Base-by-base conservation (phyloP, 2,113 vertebrate genomes). In the Catagonus wagneri region DNA sequence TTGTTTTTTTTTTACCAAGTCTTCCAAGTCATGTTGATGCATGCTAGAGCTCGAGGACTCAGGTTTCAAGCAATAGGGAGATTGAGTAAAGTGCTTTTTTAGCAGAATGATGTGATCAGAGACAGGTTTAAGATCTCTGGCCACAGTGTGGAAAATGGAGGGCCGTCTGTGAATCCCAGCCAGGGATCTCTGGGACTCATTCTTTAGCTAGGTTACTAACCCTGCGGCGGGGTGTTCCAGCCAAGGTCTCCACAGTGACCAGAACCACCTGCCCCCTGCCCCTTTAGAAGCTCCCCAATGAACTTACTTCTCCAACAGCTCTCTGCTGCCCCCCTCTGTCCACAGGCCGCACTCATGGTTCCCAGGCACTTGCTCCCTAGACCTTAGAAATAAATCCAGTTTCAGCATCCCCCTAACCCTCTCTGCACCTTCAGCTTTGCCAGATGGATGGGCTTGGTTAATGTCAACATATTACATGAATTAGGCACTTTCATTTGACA, bases 321-420 rank as follows among this genome's bases (percentile, higher is more conserved):
- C 94, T 97, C 88, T 97, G 96, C 94, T 98, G 94, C 95, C 90
- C 84, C 80, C 90, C 14, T 94, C 94, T 92, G 94, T 87, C 52
- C 84, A 90, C 8, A 63, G 63, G 9, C 58, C 32, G 66, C 61
- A 92, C 11, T 32, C 60, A 44, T 34, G 36, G 71, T 61, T 76
- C 25, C 29, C 66, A 60, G 22, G 15, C 14, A 32, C 2, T 8
- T 7, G 11, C 16, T 68, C 52, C 7, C 54, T 12, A 78, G n/a
- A 54, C 5, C 60, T 39, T 34, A 14, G 4, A 44, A 44, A 83
- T 54, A 4, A 27, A n/a, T 23, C 29, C 5, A 44, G 60, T 94
- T 96, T 93, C 19, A 75, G 27, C 36, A 58, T 44, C 25, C 7
- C 6, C 9, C 16, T 17, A 17, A 61, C 17, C 61, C 20, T 13